A percentile compares a stretch with the other conserved stretches of the same genome.
phyloP scores from a whole-genome alignment of 1,140 invertebrate species.

The Pseudomyrmex dendroicus region DNA sequence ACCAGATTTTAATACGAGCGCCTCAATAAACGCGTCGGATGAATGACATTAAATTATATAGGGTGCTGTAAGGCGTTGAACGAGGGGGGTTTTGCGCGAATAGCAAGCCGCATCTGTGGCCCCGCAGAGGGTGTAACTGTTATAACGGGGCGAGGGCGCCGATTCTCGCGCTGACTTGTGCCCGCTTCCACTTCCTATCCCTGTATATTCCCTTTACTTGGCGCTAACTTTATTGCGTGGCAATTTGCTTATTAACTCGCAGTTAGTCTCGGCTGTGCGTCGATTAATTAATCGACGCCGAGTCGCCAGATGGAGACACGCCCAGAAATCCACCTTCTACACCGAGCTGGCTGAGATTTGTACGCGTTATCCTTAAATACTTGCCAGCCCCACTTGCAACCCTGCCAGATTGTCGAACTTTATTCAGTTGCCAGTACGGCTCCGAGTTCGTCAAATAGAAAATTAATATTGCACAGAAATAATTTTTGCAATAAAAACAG shows the following conservation, averaged over 20 bases:
- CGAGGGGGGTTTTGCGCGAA: conserved; percentile 66
- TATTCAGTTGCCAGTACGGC: conserved; percentile 36
- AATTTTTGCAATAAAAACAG: neutral
- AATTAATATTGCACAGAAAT: conserved; percentile 5
- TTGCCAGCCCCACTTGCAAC: conserved; percentile 24
- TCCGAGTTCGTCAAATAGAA: conserved; percentile 28
- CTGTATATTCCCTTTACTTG: conserved; percentile 67
- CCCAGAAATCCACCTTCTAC: conserved; percentile 72
- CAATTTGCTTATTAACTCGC: conserved; percentile 85
- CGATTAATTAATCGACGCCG: conserved; percentile 84
- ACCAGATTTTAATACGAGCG: conserved; percentile 82
- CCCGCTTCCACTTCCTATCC: conserved; percentile 54
- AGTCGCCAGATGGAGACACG: conserved; percentile 83
- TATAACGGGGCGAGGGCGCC: conserved; percentile 72
- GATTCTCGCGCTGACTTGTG: conserved; percentile 52
- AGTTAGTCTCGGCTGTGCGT: conserved; percentile 83
- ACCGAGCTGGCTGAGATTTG: conserved; percentile 60
- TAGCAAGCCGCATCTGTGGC: conserved; percentile 83
- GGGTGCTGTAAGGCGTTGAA: conserved; percentile 55
- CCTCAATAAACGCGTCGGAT: conserved; percentile 79
- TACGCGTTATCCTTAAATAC: conserved; percentile 67
- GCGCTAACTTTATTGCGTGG: conserved; percentile 83
- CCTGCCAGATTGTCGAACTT: conserved; percentile 50
- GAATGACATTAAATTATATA: conserved; percentile 84
- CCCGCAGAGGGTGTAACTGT: conserved; percentile 79